These are phyloP conservation scores for Aphrocallistes beatrix DNA, from an alignment of 37 sponge, comb jelly and placozoan species.

Conservation along the genomic window DNA sequence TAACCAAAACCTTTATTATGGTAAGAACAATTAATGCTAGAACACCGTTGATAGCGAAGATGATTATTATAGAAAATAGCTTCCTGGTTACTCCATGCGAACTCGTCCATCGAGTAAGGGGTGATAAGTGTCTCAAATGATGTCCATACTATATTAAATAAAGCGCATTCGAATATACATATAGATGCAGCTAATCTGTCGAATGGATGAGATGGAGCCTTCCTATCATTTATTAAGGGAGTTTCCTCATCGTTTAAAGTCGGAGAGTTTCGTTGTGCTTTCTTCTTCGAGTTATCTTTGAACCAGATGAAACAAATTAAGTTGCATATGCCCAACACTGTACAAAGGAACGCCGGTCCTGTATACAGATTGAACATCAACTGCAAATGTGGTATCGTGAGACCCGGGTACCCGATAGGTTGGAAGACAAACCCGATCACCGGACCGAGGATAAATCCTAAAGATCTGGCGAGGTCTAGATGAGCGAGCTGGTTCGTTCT, in stretches of 20 bases:
- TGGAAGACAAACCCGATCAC: not conserved
- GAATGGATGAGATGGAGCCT: not conserved
- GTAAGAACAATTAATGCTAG: not conserved
- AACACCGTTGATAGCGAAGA: not conserved
- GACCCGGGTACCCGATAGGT: not conserved
- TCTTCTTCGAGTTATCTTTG: too few relatives aligned
- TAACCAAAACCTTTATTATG: not conserved
- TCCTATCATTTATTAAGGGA: not conserved
- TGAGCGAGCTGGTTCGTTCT: not conserved
- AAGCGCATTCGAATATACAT: not conserved
- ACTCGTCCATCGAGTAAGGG: slow-evolving; percentile 6
- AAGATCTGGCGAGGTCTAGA: not conserved
- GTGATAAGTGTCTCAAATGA: slow-evolving; percentile 1
- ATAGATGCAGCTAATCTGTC: not conserved
- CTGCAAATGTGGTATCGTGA: not conserved
- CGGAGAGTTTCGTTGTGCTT: too few relatives aligned
- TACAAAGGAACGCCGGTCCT: not conserved
- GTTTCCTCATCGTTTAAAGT: not conserved
- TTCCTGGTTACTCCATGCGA: not conserved
- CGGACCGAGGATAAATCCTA: not conserved
- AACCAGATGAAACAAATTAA: slow-evolving; percentile 4
- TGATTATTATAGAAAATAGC: not conserved
- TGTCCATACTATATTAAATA: not conserved
- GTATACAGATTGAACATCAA: not conserved
- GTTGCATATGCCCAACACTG: not conserved